These are phyloP conservation scores for Idaea aversata DNA, from an alignment of 2,888 invertebrate species.

Conservation along the genomic window DNA sequence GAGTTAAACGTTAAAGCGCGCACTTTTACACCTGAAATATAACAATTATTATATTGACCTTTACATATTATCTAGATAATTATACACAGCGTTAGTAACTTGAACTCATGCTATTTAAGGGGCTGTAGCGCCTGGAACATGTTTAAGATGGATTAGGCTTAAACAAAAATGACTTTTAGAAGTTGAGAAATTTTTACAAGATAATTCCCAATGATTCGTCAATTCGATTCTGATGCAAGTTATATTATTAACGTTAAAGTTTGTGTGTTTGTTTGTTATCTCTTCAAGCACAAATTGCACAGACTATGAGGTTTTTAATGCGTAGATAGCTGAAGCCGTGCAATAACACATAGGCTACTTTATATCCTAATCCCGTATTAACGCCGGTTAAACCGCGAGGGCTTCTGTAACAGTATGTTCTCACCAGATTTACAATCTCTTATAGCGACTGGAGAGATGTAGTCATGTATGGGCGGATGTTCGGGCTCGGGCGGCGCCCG, in stretches of 20 bases:
- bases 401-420: no score
- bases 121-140: not conserved
- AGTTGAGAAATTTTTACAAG: no score
- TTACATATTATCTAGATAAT: no score
- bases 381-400: no score
- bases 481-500: slow-evolving; percentile 80
- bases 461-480: slow-evolving; percentile 44
- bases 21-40: slow-evolving; percentile 81
- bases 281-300: no score
- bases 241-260: not conserved
- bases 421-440: slow-evolving; percentile 88
- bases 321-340: no score
- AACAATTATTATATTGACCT: not conserved
- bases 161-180: not conserved
- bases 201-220: no score
- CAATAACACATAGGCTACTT: no score
- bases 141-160: not conserved
- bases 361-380: no score
- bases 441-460: slow-evolving; percentile 84
- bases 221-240: no score
- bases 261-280: not conserved
- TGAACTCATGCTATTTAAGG: not conserved
- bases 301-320: no score
- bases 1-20: slow-evolving; percentile 94
- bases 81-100: not conserved